Evolutionary conservation across 2,113 vertebrate species (phyloP).

Genomic region (Gymnobelideus leadbeateri): DNA sequence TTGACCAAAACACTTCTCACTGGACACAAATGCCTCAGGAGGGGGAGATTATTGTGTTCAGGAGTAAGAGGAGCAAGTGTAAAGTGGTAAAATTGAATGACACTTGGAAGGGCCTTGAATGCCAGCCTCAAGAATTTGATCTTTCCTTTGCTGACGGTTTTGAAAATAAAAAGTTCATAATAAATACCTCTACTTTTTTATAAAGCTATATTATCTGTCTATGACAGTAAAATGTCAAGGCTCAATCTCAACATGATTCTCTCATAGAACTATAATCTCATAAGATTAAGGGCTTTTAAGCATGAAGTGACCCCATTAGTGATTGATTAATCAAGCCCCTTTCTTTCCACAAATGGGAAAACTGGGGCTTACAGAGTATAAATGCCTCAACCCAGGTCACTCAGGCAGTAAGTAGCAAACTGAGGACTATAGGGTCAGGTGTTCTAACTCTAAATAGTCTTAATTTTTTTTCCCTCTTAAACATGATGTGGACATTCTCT

Average conservation of each 20-base stretch:
- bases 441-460: background rate
- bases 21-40: background rate
- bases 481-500: background rate
- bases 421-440: background rate
- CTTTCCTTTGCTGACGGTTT: background rate
- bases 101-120: background rate
- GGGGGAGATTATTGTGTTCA: background rate
- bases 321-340: background rate
- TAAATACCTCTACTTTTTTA: background rate
- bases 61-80: background rate
- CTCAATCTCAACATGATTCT: background rate
- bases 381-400: background rate
- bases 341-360: background rate
- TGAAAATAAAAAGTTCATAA: background rate
- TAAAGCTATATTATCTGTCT: background rate
- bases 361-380: background rate
- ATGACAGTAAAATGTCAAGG: background rate
- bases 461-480: background rate
- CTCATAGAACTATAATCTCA: background rate
- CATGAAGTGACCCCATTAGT: background rate
- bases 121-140: background rate
- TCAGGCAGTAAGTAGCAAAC: background rate
- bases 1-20: background rate
- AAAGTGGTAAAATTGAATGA: background rate
- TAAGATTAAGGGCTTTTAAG: background rate